Evolutionary conservation across 2,797 vertebrate species (phyloP).

Genomic region (Catharus ustulatus): DNA sequence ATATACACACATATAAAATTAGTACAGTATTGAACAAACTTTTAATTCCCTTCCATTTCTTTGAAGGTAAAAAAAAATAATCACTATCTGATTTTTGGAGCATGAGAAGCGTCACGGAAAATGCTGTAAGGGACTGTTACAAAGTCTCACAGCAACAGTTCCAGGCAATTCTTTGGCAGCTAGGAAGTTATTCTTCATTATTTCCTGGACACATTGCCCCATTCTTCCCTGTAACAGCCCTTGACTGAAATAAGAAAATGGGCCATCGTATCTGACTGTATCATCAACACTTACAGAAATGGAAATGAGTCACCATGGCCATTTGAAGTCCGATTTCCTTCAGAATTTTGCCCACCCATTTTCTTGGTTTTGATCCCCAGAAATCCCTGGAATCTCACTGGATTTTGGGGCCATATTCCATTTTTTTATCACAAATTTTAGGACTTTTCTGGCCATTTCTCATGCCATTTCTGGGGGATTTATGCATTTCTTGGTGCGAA

Average conservation of each 20-base stretch:
- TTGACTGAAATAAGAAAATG: neutral
- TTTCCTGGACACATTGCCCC: neutral
- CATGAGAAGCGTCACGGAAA: neutral
- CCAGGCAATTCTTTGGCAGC: neutral
- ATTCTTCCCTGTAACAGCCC: neutral
- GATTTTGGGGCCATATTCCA: too few species aligned
- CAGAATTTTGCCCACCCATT: too few species aligned
- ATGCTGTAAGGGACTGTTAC: neutral
- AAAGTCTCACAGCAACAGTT: neutral
- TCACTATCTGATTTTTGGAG: neutral
- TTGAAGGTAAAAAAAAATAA: neutral
- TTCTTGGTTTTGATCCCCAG: too few species aligned
- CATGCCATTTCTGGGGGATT: too few species aligned
- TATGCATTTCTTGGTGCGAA: too few species aligned
- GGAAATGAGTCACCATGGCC: neutral
- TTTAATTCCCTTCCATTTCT: neutral
- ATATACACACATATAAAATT: neutral
- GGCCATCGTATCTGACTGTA: neutral
- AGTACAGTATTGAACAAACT: neutral
- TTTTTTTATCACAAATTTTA: too few species aligned
- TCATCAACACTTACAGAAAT: neutral
- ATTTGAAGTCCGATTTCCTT: too few species aligned
- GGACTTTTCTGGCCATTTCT: too few species aligned
- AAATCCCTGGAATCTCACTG: too few species aligned
- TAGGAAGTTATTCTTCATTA: neutral